phyloP scores from a whole-genome alignment of 2,113 vertebrate species.

The Dolichotis patagonum region DNA sequence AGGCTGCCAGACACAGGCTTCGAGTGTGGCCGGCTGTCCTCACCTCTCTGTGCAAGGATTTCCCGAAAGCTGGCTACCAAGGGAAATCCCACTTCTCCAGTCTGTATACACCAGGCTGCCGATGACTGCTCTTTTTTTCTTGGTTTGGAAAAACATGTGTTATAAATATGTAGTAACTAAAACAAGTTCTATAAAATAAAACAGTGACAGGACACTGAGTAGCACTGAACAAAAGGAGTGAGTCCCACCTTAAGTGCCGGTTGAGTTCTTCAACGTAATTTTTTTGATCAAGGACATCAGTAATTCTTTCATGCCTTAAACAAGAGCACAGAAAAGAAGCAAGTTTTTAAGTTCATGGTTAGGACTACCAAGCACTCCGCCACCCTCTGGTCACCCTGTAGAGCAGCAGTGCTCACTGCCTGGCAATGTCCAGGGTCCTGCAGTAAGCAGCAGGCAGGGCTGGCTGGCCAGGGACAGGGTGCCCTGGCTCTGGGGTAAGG shows the following conservation, averaged over 20 bases:
- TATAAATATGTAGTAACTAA: neutral
- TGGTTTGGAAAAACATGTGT: neutral
- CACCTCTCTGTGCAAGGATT: neutral
- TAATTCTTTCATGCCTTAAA: slow-evolving; percentile 92
- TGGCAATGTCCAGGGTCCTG: neutral
- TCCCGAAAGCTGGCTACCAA: neutral
- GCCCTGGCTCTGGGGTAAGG: neutral
- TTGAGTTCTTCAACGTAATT: slow-evolving; percentile 99
- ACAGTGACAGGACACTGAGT: neutral
- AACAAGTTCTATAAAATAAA: neutral
- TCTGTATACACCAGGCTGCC: neutral
- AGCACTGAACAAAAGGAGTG: neutral
- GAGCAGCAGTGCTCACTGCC: neutral
- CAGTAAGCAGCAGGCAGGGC: neutral
- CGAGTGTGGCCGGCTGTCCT: neutral
- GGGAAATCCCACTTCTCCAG: neutral
- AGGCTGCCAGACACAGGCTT: neutral
- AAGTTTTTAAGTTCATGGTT: neutral
- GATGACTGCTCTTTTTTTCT: neutral
- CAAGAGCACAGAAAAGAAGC: slow-evolving; percentile 55
- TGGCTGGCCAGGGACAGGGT: neutral
- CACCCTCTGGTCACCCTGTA: neutral
- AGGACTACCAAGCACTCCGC: neutral
- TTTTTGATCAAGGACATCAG: slow-evolving; percentile 97
- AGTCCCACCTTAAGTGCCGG: slow-evolving; percentile 92